Conservation (phyloP, 2,888 invertebrate species). For the Proisotoma minuta region DNA sequence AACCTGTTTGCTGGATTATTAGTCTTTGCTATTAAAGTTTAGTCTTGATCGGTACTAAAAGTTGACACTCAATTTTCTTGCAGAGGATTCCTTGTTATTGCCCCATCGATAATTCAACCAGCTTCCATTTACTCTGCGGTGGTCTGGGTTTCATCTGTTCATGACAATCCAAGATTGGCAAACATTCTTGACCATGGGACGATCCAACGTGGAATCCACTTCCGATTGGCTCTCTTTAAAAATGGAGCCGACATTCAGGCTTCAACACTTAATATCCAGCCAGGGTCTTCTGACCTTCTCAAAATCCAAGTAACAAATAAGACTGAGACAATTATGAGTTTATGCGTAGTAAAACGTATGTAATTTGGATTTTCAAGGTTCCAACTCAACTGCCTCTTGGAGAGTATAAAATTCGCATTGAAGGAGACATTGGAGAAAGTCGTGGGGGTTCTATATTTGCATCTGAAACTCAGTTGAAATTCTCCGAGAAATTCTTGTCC, state of each 20-base stretch:
- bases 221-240: slow-evolving; percentile 53
- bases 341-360: not conserved
- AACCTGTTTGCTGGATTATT: too few species aligned
- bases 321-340: not conserved
- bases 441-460: slow-evolving; percentile 54
- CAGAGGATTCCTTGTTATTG: slow-evolving; percentile 60
- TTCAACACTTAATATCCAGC: slow-evolving; percentile 51
- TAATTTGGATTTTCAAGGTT: slow-evolving; percentile 49
- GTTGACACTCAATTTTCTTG: too few species aligned
- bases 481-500: slow-evolving; percentile 55
- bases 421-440: slow-evolving; percentile 52
- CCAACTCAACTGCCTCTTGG: slow-evolving; percentile 52
- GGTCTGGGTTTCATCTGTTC: slow-evolving; percentile 35
- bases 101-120: slow-evolving; percentile 47
- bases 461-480: slow-evolving; percentile 54
- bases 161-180: slow-evolving; percentile 22
- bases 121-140: slow-evolving; percentile 45
- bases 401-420: slow-evolving; percentile 53
- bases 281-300: slow-evolving; percentile 52
- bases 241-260: slow-evolving; percentile 53
- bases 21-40: too few species aligned
- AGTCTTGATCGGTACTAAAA: too few species aligned
- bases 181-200: slow-evolving; percentile 19
- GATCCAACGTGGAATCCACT: slow-evolving; percentile 29
- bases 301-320: slow-evolving; percentile 52